Base-by-base conservation (phyloP, 2,113 vertebrate genomes). In the Microtus richardsoni region DNA sequence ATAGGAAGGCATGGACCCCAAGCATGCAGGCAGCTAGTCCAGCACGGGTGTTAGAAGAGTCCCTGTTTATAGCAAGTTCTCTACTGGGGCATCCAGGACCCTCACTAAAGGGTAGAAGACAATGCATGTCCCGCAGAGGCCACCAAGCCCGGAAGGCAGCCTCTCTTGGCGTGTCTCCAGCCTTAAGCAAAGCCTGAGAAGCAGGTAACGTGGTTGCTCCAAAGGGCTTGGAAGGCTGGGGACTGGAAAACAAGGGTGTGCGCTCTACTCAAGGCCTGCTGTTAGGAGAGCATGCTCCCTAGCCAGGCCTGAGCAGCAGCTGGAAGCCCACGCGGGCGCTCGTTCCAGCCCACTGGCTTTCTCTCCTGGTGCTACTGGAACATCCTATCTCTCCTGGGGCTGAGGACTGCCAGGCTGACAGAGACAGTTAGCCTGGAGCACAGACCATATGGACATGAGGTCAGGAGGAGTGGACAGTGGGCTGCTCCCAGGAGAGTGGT, bases 371-470 rank as follows among this genome's bases (percentile, higher is more conserved):
- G 49, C 22, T 12, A 47, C 36, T 44, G 78, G 64, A 92, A 94
- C 93, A 95, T 96, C 94, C 92, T 96, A 97, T 89, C 96, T 96
- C 91, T 95, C 58, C 94, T 84, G 41, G 86, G 96, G 93, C 96
- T 70, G 0, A 88, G 85, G 89, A 95, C 91, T 84, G 96, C 91
- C 97, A 91, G 97, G 94, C 97, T 94, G 96, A 98, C 97, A 97
- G 94, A 30, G 96, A 91, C 85, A 94, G 91, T 74, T 99, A 99
- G 99, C 99, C 99, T 99, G 99, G 99, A 97, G 99, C 99, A 98
- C 98, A 98, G 98, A 99, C 99, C 99, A 98, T 78, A 94, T 2
- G 98, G 98, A 98, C 95, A 92, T 89, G 96, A 77, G 74, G 95
- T 97, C 91, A 74, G 97, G 95, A 74, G 97, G 95, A 98, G 97